Conservation (phyloP, 2,888 invertebrate species). For the Drosophila infuscata region DNA sequence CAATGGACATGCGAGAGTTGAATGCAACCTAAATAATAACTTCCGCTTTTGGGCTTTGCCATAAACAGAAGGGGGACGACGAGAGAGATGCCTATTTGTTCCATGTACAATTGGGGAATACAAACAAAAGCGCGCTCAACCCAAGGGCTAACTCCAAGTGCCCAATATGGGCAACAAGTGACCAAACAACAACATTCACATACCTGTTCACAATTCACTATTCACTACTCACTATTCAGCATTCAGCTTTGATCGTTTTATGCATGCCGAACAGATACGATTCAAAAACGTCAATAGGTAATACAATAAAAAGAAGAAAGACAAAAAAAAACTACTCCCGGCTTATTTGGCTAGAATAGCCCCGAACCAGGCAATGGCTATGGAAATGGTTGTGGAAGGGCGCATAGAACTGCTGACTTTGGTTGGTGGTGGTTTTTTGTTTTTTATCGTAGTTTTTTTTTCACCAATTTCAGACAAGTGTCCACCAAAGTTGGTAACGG, state of each 20-base stretch:
- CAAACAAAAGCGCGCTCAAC: slow-evolving; percentile 26
- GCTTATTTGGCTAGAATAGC: slow-evolving; percentile 64
- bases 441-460: slow-evolving; percentile 6
- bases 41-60: slow-evolving; percentile 61
- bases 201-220: slow-evolving; percentile 16
- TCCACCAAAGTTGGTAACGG: slow-evolving; percentile 58
- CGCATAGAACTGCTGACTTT: slow-evolving; percentile 1
- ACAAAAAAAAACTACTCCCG: slow-evolving; percentile 9
- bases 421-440: slow-evolving; percentile 25
- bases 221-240: slow-evolving; percentile 19
- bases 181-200: slow-evolving; percentile 10
- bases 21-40: slow-evolving; percentile 66
- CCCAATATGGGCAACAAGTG: slow-evolving; percentile 60
- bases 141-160: slow-evolving; percentile 39
- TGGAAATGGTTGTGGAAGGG: slow-evolving; percentile 9
- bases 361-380: slow-evolving; percentile 13
- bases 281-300: slow-evolving; percentile 37
- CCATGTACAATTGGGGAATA: slow-evolving; percentile 32
- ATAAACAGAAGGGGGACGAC: slow-evolving; percentile 21
- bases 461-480: slow-evolving; percentile 64
- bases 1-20: slow-evolving; percentile 61
- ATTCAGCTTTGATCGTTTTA: slow-evolving; percentile 45
- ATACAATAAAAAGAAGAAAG: slow-evolving; percentile 29
- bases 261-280: slow-evolving; percentile 38
- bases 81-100: slow-evolving; percentile 37